Percentiles rank a stretch among this genome's conserved stretches.
Conservation (phyloP, 2,888 invertebrate species). For the Hoplodrina blanda region DNA sequence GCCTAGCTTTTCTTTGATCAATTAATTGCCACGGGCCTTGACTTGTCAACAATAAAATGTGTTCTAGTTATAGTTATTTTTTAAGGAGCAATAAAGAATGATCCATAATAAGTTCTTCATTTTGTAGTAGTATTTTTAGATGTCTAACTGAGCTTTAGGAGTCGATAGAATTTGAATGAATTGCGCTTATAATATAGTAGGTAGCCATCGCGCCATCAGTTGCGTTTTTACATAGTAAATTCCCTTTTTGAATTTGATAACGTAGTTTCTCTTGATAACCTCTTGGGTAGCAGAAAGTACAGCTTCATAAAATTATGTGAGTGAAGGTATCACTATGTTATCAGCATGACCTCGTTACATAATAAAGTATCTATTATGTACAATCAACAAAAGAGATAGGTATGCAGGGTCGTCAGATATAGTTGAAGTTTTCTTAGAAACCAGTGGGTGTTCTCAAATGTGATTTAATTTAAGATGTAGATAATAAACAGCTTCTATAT, state of each 20-base stretch:
- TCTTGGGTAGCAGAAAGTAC: neutral
- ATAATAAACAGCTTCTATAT: too few relatives aligned
- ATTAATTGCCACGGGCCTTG: slow-evolving; percentile 9
- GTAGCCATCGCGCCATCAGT: too few relatives aligned
- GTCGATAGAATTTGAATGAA: too few relatives aligned
- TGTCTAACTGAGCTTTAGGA: neutral
- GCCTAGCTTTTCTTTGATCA: slow-evolving; percentile 18
- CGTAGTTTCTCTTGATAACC: neutral
- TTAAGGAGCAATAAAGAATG: slow-evolving; percentile 62
- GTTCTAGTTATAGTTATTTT: slow-evolving; percentile 51
- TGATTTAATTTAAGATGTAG: too few relatives aligned
- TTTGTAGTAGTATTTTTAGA: neutral
- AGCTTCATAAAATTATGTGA: neutral
- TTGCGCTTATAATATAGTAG: too few relatives aligned
- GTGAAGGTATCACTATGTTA: neutral
- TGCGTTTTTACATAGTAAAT: neutral
- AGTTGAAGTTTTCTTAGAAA: too few relatives aligned
- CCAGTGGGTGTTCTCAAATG: too few relatives aligned
- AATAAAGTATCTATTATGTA: neutral
- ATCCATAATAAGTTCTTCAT: slow-evolving; percentile 22
- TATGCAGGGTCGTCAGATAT: too few relatives aligned
- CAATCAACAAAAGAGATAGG: too few relatives aligned
- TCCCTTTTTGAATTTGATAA: neutral
- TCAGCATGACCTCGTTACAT: neutral
- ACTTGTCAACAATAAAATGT: slow-evolving; percentile 47